Conservation (phyloP, 2,797 vertebrate genomes). For the Rhyacichthys aspro region DNA sequence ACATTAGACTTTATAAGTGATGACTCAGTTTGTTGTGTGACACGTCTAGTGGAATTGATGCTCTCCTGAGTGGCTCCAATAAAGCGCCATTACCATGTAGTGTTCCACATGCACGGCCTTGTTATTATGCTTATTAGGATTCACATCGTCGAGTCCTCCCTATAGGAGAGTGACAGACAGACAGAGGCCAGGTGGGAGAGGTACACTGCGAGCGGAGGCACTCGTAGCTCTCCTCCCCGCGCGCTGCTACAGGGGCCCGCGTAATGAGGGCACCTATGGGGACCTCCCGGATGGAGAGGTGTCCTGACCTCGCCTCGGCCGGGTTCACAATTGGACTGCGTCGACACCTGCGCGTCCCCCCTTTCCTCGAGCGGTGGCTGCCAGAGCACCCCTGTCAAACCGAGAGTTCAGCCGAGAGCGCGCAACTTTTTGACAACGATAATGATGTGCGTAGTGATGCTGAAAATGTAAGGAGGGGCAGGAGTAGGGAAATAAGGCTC, state of each 20-base stretch:
- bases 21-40: slow-evolving; percentile 40
- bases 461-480: slow-evolving; percentile 53
- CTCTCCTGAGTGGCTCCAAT: slow-evolving; percentile 29
- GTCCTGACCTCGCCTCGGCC: slow-evolving; percentile 72
- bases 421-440: slow-evolving; percentile 72
- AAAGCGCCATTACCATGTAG: slow-evolving; percentile 26
- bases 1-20: slow-evolving; percentile 36
- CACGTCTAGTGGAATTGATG: slow-evolving; percentile 33
- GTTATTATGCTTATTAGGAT: slow-evolving; percentile 73
- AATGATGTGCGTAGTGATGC: slow-evolving; percentile 68
- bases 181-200: slow-evolving; percentile 64
- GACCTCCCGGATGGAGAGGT: slow-evolving; percentile 78
- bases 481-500: slow-evolving; percentile 47
- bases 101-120: slow-evolving; percentile 20
- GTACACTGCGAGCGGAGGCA: slow-evolving; percentile 54
- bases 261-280: slow-evolving; percentile 82
- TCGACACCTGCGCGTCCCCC: slow-evolving; percentile 61
- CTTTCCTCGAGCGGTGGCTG: slow-evolving; percentile 39
- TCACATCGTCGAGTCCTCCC: slow-evolving; percentile 50
- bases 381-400: slow-evolving; percentile 37
- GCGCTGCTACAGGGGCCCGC: slow-evolving; percentile 67
- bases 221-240: slow-evolving; percentile 62
- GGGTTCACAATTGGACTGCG: slow-evolving; percentile 60
- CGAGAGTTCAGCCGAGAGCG: slow-evolving; percentile 51
- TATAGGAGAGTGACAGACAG: slow-evolving; percentile 73